A percentile compares a stretch with the other conserved stretches of the same genome.
Conservation (phyloP, 2,888 invertebrate genomes). For the Cheiracanthium punctorium region DNA sequence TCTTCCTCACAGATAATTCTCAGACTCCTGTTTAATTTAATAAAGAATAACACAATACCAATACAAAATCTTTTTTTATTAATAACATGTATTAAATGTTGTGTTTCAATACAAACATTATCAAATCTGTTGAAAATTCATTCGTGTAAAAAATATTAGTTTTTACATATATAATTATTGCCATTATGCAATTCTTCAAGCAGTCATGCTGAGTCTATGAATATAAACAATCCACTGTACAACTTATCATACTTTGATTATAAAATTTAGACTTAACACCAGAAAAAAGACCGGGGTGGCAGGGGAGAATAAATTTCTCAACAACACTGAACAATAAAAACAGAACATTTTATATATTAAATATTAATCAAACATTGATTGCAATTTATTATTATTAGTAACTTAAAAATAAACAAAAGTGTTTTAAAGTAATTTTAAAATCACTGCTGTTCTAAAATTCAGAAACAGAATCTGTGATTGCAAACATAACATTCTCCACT, state of each 20-base stretch:
- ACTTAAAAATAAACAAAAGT: too few relatives aligned
- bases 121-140: slow-evolving; percentile 51
- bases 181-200: slow-evolving; percentile 23
- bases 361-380: too few relatives aligned
- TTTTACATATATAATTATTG: slow-evolving; percentile 20
- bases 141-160: slow-evolving; percentile 48
- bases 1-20: too few relatives aligned
- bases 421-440: too few relatives aligned
- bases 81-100: slow-evolving; percentile 50
- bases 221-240: slow-evolving; percentile 32
- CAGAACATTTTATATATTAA: too few relatives aligned
- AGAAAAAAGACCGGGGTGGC: neutral
- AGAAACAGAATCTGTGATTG: too few relatives aligned
- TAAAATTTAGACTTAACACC: neutral
- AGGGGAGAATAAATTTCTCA: too few relatives aligned
- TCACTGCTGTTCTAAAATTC: too few relatives aligned
- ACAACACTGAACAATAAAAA: too few relatives aligned
- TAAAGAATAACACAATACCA: slow-evolving; percentile 38
- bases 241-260: neutral
- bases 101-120: slow-evolving; percentile 49
- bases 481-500: too few relatives aligned
- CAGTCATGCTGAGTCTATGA: slow-evolving; percentile 18
- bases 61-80: slow-evolving; percentile 48
- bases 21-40: slow-evolving; percentile 50
- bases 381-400: too few relatives aligned